Evolutionary conservation across 2,113 vertebrate genomes (phyloP).

Genomic region (Sorex fumeus): DNA sequence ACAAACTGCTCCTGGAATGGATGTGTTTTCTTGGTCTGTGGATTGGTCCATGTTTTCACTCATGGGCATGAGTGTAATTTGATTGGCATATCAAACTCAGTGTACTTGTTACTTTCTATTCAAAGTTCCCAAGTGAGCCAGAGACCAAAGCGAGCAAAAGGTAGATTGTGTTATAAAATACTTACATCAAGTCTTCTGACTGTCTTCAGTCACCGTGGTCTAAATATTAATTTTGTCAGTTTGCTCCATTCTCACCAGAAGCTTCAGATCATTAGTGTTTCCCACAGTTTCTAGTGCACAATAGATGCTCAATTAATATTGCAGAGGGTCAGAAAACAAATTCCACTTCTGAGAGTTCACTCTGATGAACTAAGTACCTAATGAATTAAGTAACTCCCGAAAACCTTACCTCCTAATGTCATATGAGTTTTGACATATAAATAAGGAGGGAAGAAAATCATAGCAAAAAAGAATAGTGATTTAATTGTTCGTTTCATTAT

Average conservation of each 20-base stretch:
- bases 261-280: background rate
- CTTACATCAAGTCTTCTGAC: no score
- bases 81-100: background rate
- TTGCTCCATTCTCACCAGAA: background rate
- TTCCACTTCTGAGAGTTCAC: background rate
- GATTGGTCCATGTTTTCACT: background rate
- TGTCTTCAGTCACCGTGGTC: no score
- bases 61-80: background rate
- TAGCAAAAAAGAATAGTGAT: no score
- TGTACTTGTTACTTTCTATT: background rate
- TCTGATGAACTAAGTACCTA: background rate
- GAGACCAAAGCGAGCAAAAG: no score
- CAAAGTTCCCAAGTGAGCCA: background rate
- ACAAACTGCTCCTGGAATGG: background rate
- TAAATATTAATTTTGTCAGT: no score
- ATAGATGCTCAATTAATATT: background rate
- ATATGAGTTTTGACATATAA: background rate
- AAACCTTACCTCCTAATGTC: background rate
- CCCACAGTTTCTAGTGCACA: background rate
- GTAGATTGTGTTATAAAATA: no score
- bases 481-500: background rate
- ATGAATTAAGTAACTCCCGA: no score
- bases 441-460: background rate
- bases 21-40: background rate
- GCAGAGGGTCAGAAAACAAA: background rate